Evolutionary conservation across 2,113 vertebrate genomes (phyloP).

Genomic region (Chlamydotis undulata): DNA sequence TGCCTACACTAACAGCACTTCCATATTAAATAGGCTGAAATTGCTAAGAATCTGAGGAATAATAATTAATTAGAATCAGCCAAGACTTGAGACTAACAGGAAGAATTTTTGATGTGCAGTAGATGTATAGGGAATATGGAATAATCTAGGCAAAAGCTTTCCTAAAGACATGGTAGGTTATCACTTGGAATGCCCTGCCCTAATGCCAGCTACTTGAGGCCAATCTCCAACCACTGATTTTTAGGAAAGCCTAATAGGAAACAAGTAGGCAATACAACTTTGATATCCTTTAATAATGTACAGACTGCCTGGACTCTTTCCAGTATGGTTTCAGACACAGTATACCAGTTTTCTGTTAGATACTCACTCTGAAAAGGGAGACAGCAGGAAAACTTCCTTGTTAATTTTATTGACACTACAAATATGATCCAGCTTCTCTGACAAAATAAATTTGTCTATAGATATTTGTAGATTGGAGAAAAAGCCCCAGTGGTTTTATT

Average conservation of each 20-base stretch:
- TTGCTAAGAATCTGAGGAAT: not conserved
- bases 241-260: not conserved
- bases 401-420: constrained; percentile 29
- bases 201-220: not conserved
- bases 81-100: not conserved
- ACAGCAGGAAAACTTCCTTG: not conserved
- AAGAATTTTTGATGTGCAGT: not conserved
- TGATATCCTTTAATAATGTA: not conserved
- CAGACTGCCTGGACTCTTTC: not conserved
- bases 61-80: not conserved
- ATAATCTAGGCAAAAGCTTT: not conserved
- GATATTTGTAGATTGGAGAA: not conserved
- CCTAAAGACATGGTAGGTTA: not conserved
- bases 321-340: not conserved
- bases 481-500: not conserved
- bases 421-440: not conserved
- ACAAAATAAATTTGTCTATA: constrained; percentile 1
- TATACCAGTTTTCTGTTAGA: not conserved
- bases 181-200: not conserved
- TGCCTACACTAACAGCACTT: not conserved
- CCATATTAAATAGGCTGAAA: not conserved
- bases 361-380: not conserved
- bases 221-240: not conserved
- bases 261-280: not conserved
- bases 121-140: not conserved